A percentile compares a stretch with the other conserved stretches of the same genome.
phyloP scores from a whole-genome alignment of 2,113 vertebrate species.

The Dipodomys stephensi region DNA sequence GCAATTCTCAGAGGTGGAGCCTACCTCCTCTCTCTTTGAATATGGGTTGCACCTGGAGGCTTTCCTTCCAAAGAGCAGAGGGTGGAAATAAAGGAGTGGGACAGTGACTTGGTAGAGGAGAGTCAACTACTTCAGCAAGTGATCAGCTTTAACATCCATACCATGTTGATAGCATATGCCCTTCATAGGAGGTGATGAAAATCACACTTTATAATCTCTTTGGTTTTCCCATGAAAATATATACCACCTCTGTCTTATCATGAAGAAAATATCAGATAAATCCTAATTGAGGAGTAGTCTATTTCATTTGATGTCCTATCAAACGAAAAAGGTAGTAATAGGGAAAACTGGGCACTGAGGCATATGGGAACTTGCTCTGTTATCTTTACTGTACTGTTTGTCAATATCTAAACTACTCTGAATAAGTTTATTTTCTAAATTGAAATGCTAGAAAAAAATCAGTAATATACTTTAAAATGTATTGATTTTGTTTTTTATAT shows the following conservation, averaged over 20 bases:
- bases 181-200: background rate
- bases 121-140: background rate
- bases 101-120: background rate
- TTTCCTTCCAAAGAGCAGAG: background rate
- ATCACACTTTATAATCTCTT: background rate
- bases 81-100: background rate
- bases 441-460: background rate
- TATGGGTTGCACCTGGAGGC: background rate
- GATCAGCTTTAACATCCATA: background rate
- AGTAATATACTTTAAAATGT: constrained; percentile 14
- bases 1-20: background rate
- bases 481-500: background rate
- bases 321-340: background rate
- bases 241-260: background rate
- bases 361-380: background rate
- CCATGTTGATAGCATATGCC: background rate
- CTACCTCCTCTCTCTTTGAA: background rate
- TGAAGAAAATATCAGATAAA: background rate
- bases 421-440: background rate
- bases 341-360: background rate
- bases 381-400: background rate
- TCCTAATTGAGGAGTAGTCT: background rate
- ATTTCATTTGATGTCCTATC: background rate
- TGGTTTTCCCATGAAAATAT: background rate
- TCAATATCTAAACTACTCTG: background rate